phyloP scores from a whole-genome alignment of 1,140 invertebrate genomes.

The Trichonephila inaurata region DNA sequence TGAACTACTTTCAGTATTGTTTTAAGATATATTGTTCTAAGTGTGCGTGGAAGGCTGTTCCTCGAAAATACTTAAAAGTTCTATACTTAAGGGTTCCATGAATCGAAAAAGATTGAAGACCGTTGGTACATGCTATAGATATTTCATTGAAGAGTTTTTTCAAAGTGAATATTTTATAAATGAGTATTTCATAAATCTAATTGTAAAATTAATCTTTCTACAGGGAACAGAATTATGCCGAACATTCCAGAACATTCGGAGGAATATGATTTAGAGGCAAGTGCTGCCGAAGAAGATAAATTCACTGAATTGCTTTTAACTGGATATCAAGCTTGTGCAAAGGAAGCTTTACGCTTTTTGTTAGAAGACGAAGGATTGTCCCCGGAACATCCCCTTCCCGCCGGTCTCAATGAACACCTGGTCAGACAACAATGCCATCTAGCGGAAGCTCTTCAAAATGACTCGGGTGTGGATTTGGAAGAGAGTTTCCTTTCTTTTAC shows the following conservation, averaged over 20 bases:
- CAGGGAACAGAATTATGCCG: constrained; percentile 42
- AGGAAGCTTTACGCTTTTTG: constrained; percentile 79
- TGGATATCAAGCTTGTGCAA: constrained; percentile 79
- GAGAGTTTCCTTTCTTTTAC: constrained; percentile 12
- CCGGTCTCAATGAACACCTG: constrained; percentile 79
- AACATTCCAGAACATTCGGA: constrained; percentile 34
- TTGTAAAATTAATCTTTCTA: neutral
- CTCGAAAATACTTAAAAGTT: too few relatives aligned
- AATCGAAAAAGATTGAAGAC: too few relatives aligned
- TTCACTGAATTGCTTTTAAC: constrained; percentile 52
- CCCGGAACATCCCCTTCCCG: constrained; percentile 78
- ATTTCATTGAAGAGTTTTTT: too few relatives aligned
- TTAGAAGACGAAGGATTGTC: constrained; percentile 79
- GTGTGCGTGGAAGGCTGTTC: too few relatives aligned
- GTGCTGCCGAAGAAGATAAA: constrained; percentile 40
- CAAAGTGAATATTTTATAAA: too few relatives aligned
- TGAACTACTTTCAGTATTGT: too few relatives aligned
- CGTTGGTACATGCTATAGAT: too few relatives aligned
- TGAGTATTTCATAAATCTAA: too few relatives aligned
- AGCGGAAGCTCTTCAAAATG: constrained; percentile 34
- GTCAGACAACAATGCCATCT: constrained; percentile 76
- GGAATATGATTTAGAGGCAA: neutral
- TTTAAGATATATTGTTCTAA: too few relatives aligned
- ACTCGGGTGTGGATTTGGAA: constrained; percentile 54
- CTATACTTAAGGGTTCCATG: too few relatives aligned